A percentile compares a stretch with the other conserved stretches of the same genome.
phyloP scores from a whole-genome alignment of 2,888 invertebrate genomes.

The Norana najaformis region DNA sequence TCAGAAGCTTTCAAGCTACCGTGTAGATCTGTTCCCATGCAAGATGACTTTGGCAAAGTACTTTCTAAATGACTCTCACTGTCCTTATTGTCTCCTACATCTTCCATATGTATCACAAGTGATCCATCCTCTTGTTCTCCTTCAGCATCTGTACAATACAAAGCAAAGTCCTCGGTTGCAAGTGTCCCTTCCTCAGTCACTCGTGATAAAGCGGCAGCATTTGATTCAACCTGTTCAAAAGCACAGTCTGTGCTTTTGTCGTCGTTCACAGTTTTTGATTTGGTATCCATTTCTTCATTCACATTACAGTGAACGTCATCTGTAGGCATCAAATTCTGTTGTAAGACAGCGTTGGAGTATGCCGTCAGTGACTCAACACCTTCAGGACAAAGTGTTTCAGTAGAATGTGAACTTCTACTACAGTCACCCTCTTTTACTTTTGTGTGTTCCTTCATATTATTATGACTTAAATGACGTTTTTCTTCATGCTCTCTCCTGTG shows the following conservation, averaged over 20 bases:
- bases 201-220: background rate
- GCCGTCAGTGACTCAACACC: background rate
- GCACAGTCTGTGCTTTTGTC: background rate
- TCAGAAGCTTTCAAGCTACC: background rate
- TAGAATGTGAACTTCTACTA: background rate
- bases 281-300: background rate
- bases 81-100: background rate
- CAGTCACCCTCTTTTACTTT: background rate
- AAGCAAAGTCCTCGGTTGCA: background rate
- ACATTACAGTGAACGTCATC: background rate
- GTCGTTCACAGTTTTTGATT: background rate
- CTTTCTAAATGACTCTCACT: background rate
- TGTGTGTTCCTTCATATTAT: background rate
- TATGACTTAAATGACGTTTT: background rate
- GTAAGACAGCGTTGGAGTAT: too few relatives aligned
- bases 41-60: background rate
- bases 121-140: background rate
- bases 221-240: background rate
- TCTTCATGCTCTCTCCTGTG: background rate
- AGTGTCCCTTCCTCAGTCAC: background rate
- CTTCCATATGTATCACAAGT: background rate
- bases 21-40: background rate
- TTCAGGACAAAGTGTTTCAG: background rate
- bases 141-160: background rate
- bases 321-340: background rate